Conservation (phyloP, 2,888 invertebrate genomes). For the Mesorhabditis belari region DNA sequence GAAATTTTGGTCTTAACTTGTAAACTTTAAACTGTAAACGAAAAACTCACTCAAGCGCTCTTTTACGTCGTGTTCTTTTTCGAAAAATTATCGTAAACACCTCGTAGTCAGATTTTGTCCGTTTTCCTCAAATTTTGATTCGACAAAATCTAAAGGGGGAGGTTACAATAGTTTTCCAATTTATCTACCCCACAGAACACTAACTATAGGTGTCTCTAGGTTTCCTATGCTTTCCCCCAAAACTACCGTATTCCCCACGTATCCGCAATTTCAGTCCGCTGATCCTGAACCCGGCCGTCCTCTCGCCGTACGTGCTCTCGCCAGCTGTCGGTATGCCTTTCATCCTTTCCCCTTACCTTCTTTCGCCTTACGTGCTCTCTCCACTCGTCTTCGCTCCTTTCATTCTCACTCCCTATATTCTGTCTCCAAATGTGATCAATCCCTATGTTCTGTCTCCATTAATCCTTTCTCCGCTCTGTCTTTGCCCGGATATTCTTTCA, state of each 20-base stretch:
- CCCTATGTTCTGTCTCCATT: conserved; percentile 43
- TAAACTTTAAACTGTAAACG: too few relatives aligned
- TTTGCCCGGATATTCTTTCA: conserved; percentile 26
- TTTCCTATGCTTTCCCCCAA: too few relatives aligned
- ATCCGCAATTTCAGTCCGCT: conserved; percentile 41
- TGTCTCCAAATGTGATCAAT: conserved; percentile 41
- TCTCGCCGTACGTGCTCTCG: conserved; percentile 41
- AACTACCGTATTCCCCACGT: too few relatives aligned
- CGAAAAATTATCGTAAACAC: too few relatives aligned
- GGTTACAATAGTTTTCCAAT: background rate
- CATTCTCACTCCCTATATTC: conserved; percentile 39
- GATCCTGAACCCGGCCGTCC: conserved; percentile 30
- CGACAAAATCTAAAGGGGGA: too few relatives aligned
- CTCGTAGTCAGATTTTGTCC: background rate
- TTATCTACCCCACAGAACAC: background rate
- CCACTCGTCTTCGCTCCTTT: conserved; percentile 40
- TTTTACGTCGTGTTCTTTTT: too few relatives aligned
- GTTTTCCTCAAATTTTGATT: background rate
- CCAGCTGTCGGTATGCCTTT: conserved; percentile 41
- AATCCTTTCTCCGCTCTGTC: conserved; percentile 22
- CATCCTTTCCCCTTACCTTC: conserved; percentile 34
- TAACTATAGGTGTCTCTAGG: too few relatives aligned
- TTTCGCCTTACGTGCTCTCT: conserved; percentile 32
- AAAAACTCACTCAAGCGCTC: too few relatives aligned
- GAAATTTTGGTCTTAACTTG: too few relatives aligned